Conservation (phyloP, 2,888 invertebrate genomes). For the Papilio elwesi region DNA sequence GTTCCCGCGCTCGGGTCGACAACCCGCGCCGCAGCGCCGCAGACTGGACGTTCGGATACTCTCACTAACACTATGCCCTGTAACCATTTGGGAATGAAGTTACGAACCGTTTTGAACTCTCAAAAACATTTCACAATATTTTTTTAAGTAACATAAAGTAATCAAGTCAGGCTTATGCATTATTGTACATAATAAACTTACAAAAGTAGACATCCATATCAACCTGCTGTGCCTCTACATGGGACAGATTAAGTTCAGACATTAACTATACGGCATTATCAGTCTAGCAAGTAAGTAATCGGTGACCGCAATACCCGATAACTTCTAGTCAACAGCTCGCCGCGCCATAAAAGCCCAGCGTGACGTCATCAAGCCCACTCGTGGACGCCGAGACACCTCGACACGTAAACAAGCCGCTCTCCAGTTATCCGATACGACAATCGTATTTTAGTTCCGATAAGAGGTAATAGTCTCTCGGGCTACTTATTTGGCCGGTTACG, state of each 20-base stretch:
- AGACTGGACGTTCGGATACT: not conserved
- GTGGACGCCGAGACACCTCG: constrained; percentile 6
- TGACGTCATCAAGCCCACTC: constrained; percentile 28
- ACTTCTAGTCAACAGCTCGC: not conserved
- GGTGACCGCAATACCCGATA: not conserved
- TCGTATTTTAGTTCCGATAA: constrained; percentile 7
- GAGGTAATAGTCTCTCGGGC: not conserved
- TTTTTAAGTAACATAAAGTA: too few relatives aligned
- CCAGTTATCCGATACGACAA: constrained; percentile 6
- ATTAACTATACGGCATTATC: not conserved
- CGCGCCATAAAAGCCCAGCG: not conserved
- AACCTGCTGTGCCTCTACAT: too few relatives aligned
- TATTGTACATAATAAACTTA: too few relatives aligned
- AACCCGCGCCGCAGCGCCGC: not conserved
- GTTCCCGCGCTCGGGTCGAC: constrained; percentile 30
- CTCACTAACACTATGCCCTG: not conserved
- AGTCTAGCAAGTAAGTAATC: not conserved
- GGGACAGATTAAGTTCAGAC: not conserved
- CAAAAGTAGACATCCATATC: too few relatives aligned
- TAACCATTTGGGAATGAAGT: not conserved
- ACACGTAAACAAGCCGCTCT: constrained; percentile 10
- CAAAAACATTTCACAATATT: too few relatives aligned
- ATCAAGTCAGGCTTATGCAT: not conserved
- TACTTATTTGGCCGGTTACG: not conserved
- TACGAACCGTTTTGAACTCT: not conserved